Percentiles rank a stretch among this genome's conserved stretches.
Evolutionary conservation across 2,113 vertebrate genomes (phyloP).

Genomic region (Microtus oregoni): DNA sequence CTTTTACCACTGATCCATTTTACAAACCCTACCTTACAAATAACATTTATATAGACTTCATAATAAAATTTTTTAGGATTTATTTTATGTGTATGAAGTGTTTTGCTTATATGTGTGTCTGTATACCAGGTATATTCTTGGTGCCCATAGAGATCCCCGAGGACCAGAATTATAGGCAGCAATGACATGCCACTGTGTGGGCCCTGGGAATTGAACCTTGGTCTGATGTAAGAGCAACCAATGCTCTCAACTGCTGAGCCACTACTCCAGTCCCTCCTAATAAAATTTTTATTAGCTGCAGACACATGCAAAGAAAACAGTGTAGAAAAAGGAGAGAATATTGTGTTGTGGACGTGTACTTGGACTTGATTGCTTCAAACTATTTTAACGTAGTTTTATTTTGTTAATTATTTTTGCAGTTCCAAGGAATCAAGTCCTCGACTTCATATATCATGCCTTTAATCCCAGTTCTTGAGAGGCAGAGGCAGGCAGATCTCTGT

Average conservation of each 20-base stretch:
- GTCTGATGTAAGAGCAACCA: too few species aligned
- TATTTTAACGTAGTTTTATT: background rate
- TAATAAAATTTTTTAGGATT: background rate
- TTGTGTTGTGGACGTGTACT: background rate
- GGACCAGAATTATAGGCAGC: too few species aligned
- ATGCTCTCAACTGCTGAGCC: too few species aligned
- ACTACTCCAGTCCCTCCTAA: background rate
- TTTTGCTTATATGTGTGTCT: background rate
- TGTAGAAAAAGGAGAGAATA: background rate
- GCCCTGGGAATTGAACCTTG: too few species aligned
- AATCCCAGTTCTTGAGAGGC: background rate
- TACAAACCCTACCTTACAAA: background rate
- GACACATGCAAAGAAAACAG: background rate
- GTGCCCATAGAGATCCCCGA: too few species aligned
- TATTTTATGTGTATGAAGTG: background rate
- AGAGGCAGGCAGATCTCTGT: background rate
- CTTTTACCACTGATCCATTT: background rate
- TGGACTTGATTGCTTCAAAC: background rate
- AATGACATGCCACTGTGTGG: too few species aligned
- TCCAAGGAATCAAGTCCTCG: too few species aligned
- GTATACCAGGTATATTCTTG: background rate
- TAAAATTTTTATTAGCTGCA: background rate
- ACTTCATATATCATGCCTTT: background rate
- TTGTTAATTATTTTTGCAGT: background rate
- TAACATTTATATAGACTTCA: background rate